Conservation (phyloP, 2,797 vertebrate species). For the Chaunax sp. region DNA sequence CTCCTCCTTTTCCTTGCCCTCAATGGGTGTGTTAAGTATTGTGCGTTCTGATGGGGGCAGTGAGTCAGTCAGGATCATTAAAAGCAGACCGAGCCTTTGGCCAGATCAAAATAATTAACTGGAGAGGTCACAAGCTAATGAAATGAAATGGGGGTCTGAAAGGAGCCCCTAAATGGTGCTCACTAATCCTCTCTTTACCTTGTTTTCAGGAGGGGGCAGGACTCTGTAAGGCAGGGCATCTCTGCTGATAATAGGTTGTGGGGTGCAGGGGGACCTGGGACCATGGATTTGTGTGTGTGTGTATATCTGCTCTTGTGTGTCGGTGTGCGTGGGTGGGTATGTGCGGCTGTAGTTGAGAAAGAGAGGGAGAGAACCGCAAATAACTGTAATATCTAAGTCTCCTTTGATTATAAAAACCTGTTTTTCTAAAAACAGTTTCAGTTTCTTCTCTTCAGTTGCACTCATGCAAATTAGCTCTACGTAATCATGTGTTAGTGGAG, state of each 20-base stretch:
- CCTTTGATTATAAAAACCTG: background rate
- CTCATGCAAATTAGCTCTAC: constrained; percentile 39
- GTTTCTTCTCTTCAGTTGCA: constrained; percentile 28
- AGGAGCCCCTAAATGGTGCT: constrained; percentile 79
- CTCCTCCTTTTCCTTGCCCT: constrained; percentile 68
- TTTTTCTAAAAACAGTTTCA: background rate
- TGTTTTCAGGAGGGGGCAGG: constrained; percentile 78
- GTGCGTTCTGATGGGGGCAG: constrained; percentile 78
- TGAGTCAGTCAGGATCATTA: constrained; percentile 85
- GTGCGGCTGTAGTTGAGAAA: background rate
- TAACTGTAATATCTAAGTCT: background rate
- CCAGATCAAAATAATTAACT: constrained; percentile 90
- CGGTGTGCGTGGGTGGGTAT: constrained; percentile 9
- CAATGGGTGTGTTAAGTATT: constrained; percentile 86
- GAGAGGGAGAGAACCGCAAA: background rate
- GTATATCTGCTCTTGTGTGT: constrained; percentile 22
- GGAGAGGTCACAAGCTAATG: constrained; percentile 88
- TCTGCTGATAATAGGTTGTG: constrained; percentile 69
- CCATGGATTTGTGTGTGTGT: constrained; percentile 47
- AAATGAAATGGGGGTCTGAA: constrained; percentile 84
- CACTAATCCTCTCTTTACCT: constrained; percentile 85
- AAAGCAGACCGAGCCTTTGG: constrained; percentile 84
- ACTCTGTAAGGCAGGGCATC: constrained; percentile 63
- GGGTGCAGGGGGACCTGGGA: constrained; percentile 49
- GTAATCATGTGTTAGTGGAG: background rate